phyloP scores from a whole-genome alignment of 1,140 invertebrate genomes.

The Musca vetustissima region DNA sequence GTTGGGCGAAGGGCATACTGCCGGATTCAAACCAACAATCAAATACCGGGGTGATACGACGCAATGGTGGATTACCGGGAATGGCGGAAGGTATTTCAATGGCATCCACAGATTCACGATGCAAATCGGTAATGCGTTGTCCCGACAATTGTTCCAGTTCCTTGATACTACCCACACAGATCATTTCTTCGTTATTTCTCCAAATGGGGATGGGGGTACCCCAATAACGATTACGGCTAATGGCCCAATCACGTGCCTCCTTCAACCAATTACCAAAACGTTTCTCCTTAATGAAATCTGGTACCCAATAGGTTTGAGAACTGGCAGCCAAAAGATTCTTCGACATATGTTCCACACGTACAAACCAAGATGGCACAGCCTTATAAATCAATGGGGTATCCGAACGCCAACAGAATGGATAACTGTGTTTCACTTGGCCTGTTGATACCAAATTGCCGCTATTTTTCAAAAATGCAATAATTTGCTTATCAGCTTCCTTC shows the following conservation, averaged over 20 bases:
- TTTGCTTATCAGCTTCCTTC: constrained; percentile 85
- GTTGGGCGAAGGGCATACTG: constrained; percentile 98
- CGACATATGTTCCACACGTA: constrained; percentile 89
- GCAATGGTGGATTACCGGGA: constrained; percentile 79
- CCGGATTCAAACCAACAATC: constrained; percentile 99
- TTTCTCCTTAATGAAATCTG: constrained; percentile 97
- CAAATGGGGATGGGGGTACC: constrained; percentile 98
- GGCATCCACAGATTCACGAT: constrained; percentile 92
- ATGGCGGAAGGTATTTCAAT: constrained; percentile 90
- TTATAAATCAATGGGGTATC: constrained; percentile 98
- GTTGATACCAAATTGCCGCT: constrained; percentile 74
- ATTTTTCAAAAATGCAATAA: constrained; percentile 83
- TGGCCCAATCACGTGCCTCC: constrained; percentile 97
- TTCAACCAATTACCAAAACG: constrained; percentile 98
- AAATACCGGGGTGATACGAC: constrained; percentile 92
- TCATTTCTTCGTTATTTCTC: constrained; percentile 91
- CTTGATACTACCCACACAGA: constrained; percentile 92
- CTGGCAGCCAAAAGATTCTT: constrained; percentile 79
- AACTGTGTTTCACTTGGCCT: constrained; percentile 87
- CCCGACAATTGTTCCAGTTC: constrained; percentile 87
- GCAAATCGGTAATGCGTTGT: constrained; percentile 82
- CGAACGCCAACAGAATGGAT: constrained; percentile 99
- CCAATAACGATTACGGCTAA: constrained; percentile 94
- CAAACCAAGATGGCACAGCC: constrained; percentile 98
- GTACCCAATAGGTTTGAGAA: constrained; percentile 95